Evolutionary conservation across 53 echinoderm and acorn worm species (phyloP).

Genomic region (Apostichopus leukothele): DNA sequence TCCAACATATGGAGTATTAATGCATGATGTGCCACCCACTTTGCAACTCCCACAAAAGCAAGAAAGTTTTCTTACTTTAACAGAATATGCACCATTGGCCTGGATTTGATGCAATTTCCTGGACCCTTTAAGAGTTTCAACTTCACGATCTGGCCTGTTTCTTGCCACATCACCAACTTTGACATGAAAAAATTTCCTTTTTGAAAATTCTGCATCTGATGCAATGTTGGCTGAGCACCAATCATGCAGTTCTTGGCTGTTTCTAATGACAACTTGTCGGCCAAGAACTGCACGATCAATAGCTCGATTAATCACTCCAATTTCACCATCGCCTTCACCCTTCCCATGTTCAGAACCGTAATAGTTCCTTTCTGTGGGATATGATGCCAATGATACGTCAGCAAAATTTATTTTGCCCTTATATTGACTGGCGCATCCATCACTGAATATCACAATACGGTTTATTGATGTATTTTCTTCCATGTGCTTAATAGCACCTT

Average conservation of each 20-base stretch:
- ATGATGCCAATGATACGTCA: slow-evolving; percentile 30
- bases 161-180: slow-evolving; percentile 43
- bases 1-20: slow-evolving; percentile 32
- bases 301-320: slow-evolving; percentile 50
- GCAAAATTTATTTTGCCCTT: slow-evolving; percentile 58
- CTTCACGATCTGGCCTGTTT: slow-evolving; percentile 50
- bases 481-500: slow-evolving; percentile 42
- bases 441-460: slow-evolving; percentile 54
- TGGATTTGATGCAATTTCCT: slow-evolving; percentile 53
- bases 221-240: slow-evolving; percentile 48
- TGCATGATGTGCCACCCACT: slow-evolving; percentile 24
- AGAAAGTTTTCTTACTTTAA: slow-evolving; percentile 55
- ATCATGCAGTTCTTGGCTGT: slow-evolving; percentile 43
- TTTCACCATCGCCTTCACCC: slow-evolving; percentile 51
- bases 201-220: slow-evolving; percentile 17
- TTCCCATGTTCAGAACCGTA: slow-evolving; percentile 62
- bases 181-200: slow-evolving; percentile 44
- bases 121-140: slow-evolving; percentile 53
- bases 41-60: slow-evolving; percentile 54
- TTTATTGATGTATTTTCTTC: background rate
- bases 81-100: slow-evolving; percentile 37
- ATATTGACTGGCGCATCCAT: slow-evolving; percentile 59
- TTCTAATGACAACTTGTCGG: slow-evolving; percentile 46
- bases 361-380: slow-evolving; percentile 51
- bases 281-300: slow-evolving; percentile 55